Evolutionary conservation across 2,113 vertebrate species (phyloP).

Genomic region (Actenoides lindsayi): DNA sequence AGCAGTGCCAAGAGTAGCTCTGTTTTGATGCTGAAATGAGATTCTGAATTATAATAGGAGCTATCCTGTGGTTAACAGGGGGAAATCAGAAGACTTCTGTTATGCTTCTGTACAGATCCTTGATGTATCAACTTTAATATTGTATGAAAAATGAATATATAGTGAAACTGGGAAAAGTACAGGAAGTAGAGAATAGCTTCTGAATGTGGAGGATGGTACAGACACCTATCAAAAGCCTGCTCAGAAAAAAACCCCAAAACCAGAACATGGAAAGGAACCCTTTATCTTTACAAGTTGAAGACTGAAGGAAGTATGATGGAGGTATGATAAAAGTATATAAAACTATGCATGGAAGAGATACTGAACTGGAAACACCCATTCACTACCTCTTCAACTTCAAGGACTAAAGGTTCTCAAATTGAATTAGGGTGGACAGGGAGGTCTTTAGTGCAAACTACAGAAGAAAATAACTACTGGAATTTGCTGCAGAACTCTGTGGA

Average conservation of each 20-base stretch:
- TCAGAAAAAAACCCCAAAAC: neutral
- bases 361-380: neutral
- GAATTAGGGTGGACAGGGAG: accelerated
- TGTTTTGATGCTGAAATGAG: neutral
- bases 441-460: neutral
- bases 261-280: neutral
- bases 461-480: neutral
- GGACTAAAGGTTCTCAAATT: neutral
- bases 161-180: neutral
- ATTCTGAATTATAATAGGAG: neutral
- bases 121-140: neutral
- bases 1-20: neutral
- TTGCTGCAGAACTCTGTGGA: neutral
- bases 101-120: neutral
- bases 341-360: neutral
- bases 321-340: neutral
- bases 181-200: neutral
- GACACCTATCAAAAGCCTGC: neutral
- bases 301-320: neutral
- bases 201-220: neutral
- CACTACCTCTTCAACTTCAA: neutral
- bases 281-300: neutral
- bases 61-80: neutral
- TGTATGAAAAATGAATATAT: neutral
- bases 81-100: neutral